Evolutionary conservation across 1,140 invertebrate species (phyloP), one percentile per base, ranked within the genome.

Genomic region (Drosophila jambulina): DNA sequence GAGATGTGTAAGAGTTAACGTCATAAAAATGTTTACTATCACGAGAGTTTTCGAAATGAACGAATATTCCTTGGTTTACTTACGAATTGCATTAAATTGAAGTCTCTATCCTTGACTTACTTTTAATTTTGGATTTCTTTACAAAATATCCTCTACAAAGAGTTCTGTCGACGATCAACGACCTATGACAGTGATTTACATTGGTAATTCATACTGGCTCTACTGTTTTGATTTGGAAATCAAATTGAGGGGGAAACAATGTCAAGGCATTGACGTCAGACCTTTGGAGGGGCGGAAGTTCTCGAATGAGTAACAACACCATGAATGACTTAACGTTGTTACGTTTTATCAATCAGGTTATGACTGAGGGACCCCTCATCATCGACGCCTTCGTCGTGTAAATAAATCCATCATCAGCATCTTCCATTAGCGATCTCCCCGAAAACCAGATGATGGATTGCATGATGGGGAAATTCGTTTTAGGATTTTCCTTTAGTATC

Each of bases 201-300:
- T 82, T 86, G 80, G 15, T 51, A 83, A 82, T 69, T 15, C 6
- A 1, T 4, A 15, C n/a, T 15, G 15, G 13, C 15, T 58, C 21
- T 25, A 43, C 27, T 19, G 32, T 25, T 25, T 32, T 42, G 68
- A 59, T 67, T 57, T 45, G 46, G 42, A 34, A 70, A 82, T 56
- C 58, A 58, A 54, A 63, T 59, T 15, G 29, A 7, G 12, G 36
- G 23, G 3, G 23, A 34, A 32, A 77, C 51, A 78, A 43, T 69
- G 53, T 62, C 63, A 38, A n/a, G n/a, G 51, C 63, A 84, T 88
- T 87, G 84, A 87, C 84, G 84, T 88, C 84, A 87, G 75, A 27
- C 56, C 51, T 23, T 53, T 58, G n/a, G 36, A 38, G 49, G 49
- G 36, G 21, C 80, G 80, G 77, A 84, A 80, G 56, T 60, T 61